Base-by-base conservation (phyloP, 2,888 invertebrate species). In the Geotrupes spiniger region DNA sequence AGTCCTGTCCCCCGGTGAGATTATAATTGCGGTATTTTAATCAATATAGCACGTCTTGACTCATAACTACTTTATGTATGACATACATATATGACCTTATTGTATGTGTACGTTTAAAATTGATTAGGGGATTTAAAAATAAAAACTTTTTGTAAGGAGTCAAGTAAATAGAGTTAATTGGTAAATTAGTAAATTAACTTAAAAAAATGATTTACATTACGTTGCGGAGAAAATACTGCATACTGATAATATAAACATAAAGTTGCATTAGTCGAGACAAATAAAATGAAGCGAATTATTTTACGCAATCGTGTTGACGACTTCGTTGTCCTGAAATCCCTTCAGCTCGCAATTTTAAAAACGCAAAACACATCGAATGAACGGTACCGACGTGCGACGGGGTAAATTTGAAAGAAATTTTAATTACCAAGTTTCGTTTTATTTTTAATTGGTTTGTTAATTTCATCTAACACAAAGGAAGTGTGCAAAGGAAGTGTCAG, bases 11-110 rank as follows among this genome's bases (percentile, higher is more conserved):
- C 57, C 57, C 51, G 49, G 58, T 49, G 58, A 53, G 60, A 53
- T 52, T 61, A 59, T 61, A 62, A 62, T 62, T 58, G 58, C 57
- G 53, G 52, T 54, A 55, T 60, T 62, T 61, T 62, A 60, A 62
- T n/a, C n/a, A n/a, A n/a, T n/a, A n/a, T n/a, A n/a, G n/a, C n/a
- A n/a, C n/a, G n/a, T n/a, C n/a, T n/a, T n/a, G n/a, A n/a, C n/a
- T n/a, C n/a, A n/a, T n/a, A n/a, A n/a, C n/a, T n/a, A n/a, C n/a
- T n/a, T n/a, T n/a, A n/a, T n/a, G n/a, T n/a, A n/a, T n/a, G n/a
- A n/a, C n/a, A n/a, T n/a, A n/a, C n/a, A n/a, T n/a, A n/a, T n/a
- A n/a, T n/a, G n/a, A n/a, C n/a, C n/a, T n/a, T n/a, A n/a, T n/a
- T n/a, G n/a, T n/a, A n/a, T n/a, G n/a, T n/a, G n/a, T n/a, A n/a